These are phyloP conservation scores for Iguana delicatissima DNA, from an alignment of 2,797 vertebrate species.

Conservation along the genomic window DNA sequence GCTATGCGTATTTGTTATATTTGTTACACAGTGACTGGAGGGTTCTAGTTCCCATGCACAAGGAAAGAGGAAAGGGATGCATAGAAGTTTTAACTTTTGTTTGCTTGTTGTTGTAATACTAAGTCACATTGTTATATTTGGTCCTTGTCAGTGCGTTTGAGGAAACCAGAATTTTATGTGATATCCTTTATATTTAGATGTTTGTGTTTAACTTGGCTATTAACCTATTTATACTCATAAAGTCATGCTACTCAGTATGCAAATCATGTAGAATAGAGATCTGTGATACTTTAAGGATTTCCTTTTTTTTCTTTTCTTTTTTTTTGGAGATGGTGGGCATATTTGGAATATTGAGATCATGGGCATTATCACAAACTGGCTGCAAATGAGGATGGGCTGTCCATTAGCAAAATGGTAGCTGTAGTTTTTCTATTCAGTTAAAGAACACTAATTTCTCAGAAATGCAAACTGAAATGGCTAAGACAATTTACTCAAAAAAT, in stretches of 20 bases:
- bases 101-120: not conserved
- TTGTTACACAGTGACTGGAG: too few species aligned
- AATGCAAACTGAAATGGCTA: not conserved
- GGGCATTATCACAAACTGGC: not conserved
- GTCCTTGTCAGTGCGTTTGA: not conserved
- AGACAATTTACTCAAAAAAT: not conserved
- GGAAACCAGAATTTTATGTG: not conserved
- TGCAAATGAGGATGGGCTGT: not conserved
- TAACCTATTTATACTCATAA: not conserved
- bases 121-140: not conserved
- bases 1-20: not conserved
- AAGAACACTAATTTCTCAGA: not conserved
- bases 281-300: not conserved
- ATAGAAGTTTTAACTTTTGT: not conserved
- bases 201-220: not conserved
- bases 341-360: not conserved
- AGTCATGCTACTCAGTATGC: not conserved
- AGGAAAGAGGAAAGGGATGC: not conserved
- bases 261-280: not conserved
- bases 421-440: not conserved
- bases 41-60: not conserved
- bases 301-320: not conserved
- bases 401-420: not conserved
- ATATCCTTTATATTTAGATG: not conserved
- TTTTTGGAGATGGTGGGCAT: not conserved